phyloP scores from a whole-genome alignment of 2,113 vertebrate species.

The Sylvicapra grimmia region DNA sequence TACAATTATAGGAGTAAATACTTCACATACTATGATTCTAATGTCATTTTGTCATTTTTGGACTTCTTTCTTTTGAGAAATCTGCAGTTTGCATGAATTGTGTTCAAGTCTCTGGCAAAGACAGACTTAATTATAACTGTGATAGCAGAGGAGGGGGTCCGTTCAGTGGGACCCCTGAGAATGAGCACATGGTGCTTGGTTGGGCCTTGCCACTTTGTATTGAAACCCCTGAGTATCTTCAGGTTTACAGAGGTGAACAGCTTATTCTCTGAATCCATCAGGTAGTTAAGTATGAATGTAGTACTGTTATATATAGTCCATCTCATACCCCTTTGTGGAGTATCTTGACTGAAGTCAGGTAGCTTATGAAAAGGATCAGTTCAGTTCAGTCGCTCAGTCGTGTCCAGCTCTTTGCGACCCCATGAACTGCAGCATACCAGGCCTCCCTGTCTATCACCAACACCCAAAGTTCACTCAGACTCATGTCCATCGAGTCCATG shows the following conservation, averaged over 20 bases:
- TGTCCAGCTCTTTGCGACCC: too few relatives aligned
- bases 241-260: not conserved
- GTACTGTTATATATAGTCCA: not conserved
- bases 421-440: too few relatives aligned
- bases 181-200: fast-evolving
- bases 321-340: not conserved
- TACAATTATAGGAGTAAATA: not conserved
- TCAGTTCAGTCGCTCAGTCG: too few relatives aligned
- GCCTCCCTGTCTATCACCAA: too few relatives aligned
- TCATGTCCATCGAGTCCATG: too few relatives aligned
- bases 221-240: not conserved
- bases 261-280: not conserved
- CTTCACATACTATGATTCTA: not conserved
- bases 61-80: not conserved
- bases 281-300: not conserved
- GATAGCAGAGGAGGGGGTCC: not conserved
- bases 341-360: not conserved
- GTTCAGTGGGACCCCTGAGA: not conserved
- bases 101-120: not conserved
- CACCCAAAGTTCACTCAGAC: too few relatives aligned
- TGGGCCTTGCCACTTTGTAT: not conserved
- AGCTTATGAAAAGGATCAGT: not conserved
- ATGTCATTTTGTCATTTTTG: conserved; percentile 26
- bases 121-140: not conserved
- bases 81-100: not conserved